phyloP scores from a whole-genome alignment of 2,113 vertebrate genomes.

The Barbus barbus region DNA sequence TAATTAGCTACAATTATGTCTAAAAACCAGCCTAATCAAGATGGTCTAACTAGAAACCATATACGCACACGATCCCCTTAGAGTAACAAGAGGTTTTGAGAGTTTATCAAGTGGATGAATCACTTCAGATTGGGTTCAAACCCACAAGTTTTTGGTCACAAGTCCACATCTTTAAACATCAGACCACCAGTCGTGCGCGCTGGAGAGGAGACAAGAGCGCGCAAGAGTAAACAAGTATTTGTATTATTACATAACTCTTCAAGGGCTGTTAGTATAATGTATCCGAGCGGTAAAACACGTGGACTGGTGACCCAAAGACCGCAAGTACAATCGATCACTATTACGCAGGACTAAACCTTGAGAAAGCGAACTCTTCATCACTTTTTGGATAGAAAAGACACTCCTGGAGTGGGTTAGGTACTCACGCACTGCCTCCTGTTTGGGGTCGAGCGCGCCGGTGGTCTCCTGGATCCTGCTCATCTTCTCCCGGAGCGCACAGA shows the following conservation, averaged over 20 bases:
- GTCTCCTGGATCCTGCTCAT: constrained; percentile 81
- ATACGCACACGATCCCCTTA: not conserved
- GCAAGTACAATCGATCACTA: not conserved
- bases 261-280: not conserved
- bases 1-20: too few species aligned
- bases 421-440: constrained; percentile 96
- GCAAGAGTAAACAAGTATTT: not conserved
- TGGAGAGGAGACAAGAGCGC: not conserved
- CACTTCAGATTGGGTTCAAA: not conserved
- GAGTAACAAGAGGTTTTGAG: not conserved
- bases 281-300: not conserved
- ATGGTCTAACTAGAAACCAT: not conserved
- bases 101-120: not conserved
- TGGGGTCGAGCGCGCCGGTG: constrained; percentile 85
- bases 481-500: constrained; percentile 85
- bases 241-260: constrained; percentile 6
- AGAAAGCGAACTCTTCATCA: not conserved
- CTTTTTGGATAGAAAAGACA: not conserved
- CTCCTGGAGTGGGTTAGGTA: constrained; percentile 63
- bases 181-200: not conserved
- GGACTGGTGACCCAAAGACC: not conserved
- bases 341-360: not conserved
- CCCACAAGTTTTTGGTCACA: not conserved
- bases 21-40: not conserved
- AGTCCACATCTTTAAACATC: not conserved